phyloP scores from a whole-genome alignment of 2,113 vertebrate genomes.

The Hippolais icterina region DNA sequence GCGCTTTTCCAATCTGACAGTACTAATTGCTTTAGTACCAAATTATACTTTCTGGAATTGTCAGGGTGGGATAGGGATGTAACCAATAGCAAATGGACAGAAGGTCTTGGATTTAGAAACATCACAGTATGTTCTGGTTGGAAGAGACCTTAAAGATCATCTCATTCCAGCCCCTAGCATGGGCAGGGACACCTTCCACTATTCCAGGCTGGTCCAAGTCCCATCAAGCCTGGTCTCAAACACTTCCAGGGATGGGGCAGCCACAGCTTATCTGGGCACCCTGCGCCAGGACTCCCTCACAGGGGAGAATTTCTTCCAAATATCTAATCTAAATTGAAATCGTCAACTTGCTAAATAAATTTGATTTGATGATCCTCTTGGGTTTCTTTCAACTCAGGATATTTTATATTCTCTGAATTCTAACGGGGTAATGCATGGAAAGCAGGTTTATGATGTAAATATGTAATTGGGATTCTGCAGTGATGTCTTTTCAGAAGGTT shows the following conservation, averaged over 20 bases:
- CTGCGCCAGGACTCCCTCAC: not conserved
- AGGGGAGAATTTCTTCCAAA: not conserved
- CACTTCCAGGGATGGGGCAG: not conserved
- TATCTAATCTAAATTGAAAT: not conserved
- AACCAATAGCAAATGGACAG: not conserved
- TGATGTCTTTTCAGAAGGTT: not conserved
- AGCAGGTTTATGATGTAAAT: not conserved
- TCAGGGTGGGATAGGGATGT: not conserved
- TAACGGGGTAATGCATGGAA: not conserved
- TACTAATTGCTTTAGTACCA: not conserved
- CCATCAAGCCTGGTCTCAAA: not conserved
- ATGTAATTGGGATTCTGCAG: not conserved
- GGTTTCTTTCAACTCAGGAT: not conserved
- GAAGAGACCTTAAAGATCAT: not conserved
- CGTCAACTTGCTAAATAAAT: not conserved
- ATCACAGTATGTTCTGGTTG: not conserved
- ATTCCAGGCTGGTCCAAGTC: not conserved
- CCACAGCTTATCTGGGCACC: not conserved
- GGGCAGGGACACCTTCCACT: not conserved
- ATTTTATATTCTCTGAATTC: not conserved
- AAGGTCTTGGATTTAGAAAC: not conserved
- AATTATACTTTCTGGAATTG: not conserved
- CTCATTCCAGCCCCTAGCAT: not conserved
- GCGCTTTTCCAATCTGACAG: not conserved
- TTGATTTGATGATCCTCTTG: not conserved